Evolutionary conservation across 2,113 vertebrate species (phyloP).

Genomic region (Ceyx margarethae): DNA sequence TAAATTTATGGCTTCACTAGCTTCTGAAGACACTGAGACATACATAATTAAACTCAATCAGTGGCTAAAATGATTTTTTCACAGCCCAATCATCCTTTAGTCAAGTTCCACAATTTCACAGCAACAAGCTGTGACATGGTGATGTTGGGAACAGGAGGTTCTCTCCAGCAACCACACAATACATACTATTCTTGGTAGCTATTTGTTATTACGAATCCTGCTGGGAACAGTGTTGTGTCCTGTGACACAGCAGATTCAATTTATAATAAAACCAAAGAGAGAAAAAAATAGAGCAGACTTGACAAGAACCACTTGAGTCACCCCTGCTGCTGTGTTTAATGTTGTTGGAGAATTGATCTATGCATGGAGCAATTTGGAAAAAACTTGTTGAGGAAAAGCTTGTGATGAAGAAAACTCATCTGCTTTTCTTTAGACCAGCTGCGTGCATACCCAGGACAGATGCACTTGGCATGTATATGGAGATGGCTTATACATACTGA

Average conservation of each 20-base stretch:
- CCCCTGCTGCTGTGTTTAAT: not conserved
- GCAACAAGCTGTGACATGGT: not conserved
- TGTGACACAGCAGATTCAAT: not conserved
- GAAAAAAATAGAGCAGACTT: conserved; percentile 23
- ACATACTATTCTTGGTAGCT: not conserved
- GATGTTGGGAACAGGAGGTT: not conserved
- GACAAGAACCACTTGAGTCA: conserved; percentile 19
- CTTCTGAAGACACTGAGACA: not conserved
- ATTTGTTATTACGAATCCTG: not conserved
- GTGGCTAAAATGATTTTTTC: not conserved
- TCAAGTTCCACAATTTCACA: not conserved
- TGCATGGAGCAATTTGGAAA: not conserved
- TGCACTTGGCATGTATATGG: not conserved
- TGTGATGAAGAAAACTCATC: conserved; percentile 4
- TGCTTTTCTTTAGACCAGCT: conserved; percentile 14
- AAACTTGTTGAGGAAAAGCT: conserved; percentile 8
- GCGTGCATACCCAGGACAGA: not conserved
- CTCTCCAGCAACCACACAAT: not conserved
- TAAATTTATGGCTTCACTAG: not conserved
- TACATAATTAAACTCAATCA: not conserved
- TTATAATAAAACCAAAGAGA: conserved; percentile 13
- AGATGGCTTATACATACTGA: not conserved
- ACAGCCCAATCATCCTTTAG: not conserved
- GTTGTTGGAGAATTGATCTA: conserved; percentile 7
- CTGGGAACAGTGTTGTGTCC: conserved; percentile 5